Conservation (phyloP, 92 coral and sea anemone genomes). For the Palythoa grandiflora region DNA sequence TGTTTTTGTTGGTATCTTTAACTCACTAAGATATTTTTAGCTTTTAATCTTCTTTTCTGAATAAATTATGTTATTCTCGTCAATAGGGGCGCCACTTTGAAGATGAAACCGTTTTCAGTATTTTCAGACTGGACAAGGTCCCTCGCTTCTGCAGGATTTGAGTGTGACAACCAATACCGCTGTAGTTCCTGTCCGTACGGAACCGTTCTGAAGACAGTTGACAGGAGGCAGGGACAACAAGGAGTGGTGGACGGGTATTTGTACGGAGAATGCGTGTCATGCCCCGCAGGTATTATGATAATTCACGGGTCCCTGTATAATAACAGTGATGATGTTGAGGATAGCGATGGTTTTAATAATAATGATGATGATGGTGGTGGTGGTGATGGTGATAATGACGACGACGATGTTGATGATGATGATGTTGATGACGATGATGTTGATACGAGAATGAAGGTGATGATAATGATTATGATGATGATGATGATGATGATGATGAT, state of each 20-base stretch:
- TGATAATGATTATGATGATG: too few relatives aligned
- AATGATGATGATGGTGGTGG: background rate
- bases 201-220: background rate
- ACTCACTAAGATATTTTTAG: too few relatives aligned
- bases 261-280: background rate
- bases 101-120: background rate
- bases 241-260: background rate
- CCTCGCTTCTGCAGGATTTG: background rate
- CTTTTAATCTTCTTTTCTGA: background rate
- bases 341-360: background rate
- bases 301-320: too few relatives aligned
- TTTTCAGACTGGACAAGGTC: background rate
- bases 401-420: background rate
- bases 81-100: background rate
- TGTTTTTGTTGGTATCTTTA: too few relatives aligned
- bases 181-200: background rate
- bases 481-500: too few relatives aligned
- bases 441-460: too few relatives aligned
- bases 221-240: background rate
- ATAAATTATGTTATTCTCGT: background rate
- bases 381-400: background rate
- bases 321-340: background rate
- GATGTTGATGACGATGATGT: too few relatives aligned
- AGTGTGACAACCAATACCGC: background rate
- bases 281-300: background rate